Conservation (phyloP, 2,797 vertebrate genomes). For the Spondyliosoma cantharus region DNA sequence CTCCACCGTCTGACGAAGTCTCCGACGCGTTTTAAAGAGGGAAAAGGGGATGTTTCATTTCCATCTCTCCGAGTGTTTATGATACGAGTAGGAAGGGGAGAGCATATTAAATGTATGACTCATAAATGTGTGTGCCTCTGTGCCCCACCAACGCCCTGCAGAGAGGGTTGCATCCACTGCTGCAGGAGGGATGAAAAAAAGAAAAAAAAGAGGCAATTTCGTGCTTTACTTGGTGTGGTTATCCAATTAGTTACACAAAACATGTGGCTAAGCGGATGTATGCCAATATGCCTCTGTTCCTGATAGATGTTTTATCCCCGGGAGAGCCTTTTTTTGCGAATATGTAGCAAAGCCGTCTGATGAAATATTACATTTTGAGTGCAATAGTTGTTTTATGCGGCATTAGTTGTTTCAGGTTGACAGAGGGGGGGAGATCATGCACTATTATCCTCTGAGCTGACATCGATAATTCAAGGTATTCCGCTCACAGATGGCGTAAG, state of each 20-base stretch:
- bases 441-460: conserved; percentile 68
- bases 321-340: conserved; percentile 63
- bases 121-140: conserved; percentile 81
- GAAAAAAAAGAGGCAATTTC: conserved; percentile 79
- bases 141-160: conserved; percentile 80
- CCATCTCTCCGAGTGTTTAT: conserved; percentile 75
- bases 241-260: conserved; percentile 86
- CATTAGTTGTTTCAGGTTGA: conserved; percentile 63
- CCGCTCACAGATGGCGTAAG: conserved; percentile 53
- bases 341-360: conserved; percentile 75
- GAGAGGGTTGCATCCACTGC: conserved; percentile 79
- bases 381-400: conserved; percentile 74
- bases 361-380: conserved; percentile 77
- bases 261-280: conserved; percentile 77
- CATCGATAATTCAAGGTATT: conserved; percentile 69
- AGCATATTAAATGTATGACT: conserved; percentile 84
- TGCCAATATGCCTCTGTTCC: conserved; percentile 78
- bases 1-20: conserved; percentile 56
- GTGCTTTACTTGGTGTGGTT: conserved; percentile 84
- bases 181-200: conserved; percentile 72
- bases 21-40: conserved; percentile 42
- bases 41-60: conserved; percentile 68
- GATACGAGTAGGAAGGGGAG: conserved; percentile 81
- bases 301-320: conserved; percentile 75
- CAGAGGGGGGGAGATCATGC: conserved; percentile 53